Evolutionary conservation across 2,113 vertebrate species (phyloP), one percentile per base, ranked within the genome.

Genomic region (Chitala chitala): DNA sequence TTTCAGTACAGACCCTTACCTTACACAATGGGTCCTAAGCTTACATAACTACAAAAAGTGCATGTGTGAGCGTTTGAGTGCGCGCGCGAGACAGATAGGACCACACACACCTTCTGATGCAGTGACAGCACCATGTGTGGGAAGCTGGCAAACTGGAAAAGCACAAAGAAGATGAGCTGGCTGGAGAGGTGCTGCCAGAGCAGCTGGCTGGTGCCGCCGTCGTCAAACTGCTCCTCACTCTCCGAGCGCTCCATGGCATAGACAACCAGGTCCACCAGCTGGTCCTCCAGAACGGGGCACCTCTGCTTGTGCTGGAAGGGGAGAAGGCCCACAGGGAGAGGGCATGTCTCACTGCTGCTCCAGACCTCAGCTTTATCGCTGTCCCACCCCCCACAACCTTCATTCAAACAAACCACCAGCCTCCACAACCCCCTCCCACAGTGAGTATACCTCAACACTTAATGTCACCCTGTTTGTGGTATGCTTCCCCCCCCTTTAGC

Each of bases 141-240:
- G 85, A 99, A 99, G 87, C 97, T 99, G 66, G 97, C 97, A 81
- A 99, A 99, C 86, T 99, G 97, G 91, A 99, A 99, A 82, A 99
- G 91, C 84, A 99, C 97, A 86, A 99, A 99, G 92, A 99, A 99
- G 92, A 99, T 99, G 89, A 99, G 97, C 91, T 99, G 97, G 77
- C 96, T 98, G 73, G 97, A 99, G 69, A 99, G 95, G 87, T 99
- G 97, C 87, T 99, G 96, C 97, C 97, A 99, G 80, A 99, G 90
- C 83, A 99, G 87, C 80, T 99, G 97, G 86, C 96, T 99, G 48
- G 96, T 98, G 77, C 97, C 96, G 48, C 97, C 96, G 29, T 98
- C 97, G 17, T 99, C 97, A 79, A 98, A 96, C 87, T 98, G 96
- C 81, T 99, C 97, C 87, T 99, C 97, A 0, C 94, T 98, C 89